phyloP scores from a whole-genome alignment of 1,140 invertebrate genomes.

The Spodoptera frugiperda region DNA sequence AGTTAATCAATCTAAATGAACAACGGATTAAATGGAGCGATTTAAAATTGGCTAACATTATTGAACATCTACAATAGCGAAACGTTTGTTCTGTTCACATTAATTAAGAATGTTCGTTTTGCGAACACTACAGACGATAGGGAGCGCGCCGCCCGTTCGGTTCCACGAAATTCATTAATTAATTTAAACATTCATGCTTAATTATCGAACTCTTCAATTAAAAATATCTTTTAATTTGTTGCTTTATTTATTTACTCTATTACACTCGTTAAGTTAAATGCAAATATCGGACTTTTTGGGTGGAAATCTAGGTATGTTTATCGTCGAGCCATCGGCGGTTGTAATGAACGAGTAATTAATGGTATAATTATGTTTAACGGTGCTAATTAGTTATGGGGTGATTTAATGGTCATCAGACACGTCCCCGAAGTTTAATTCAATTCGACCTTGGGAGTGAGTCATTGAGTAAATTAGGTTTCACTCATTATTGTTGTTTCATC shows the following conservation, averaged over 20 bases:
- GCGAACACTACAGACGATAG: conserved; percentile 62
- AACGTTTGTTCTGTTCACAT: conserved; percentile 77
- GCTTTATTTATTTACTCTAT: conserved; percentile 70
- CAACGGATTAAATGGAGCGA: conserved; percentile 59
- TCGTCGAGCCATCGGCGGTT: conserved; percentile 44
- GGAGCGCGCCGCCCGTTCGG: conserved; percentile 53
- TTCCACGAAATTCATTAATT: conserved; percentile 79
- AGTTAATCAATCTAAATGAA: conserved; percentile 58
- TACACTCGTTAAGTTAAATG: conserved; percentile 59
- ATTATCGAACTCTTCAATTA: conserved; percentile 82
- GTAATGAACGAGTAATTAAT: conserved; percentile 53
- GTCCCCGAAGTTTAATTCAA: conserved; percentile 46
- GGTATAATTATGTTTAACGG: conserved; percentile 56
- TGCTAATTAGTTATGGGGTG: conserved; percentile 53
- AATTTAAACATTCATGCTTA: conserved; percentile 84
- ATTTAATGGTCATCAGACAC: conserved; percentile 45
- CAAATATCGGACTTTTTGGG: conserved; percentile 56
- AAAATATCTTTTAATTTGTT: conserved; percentile 79
- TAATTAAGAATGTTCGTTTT: conserved; percentile 80
- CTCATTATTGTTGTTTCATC: conserved; percentile 6
- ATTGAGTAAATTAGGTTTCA: conserved; percentile 40
- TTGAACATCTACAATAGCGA: conserved; percentile 70
- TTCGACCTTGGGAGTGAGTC: conserved; percentile 32
- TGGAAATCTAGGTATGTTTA: conserved; percentile 59
- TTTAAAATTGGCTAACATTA: conserved; percentile 69